Evolutionary conservation across 2,888 invertebrate species (phyloP).

Genomic region (Mythimna albipuncta): DNA sequence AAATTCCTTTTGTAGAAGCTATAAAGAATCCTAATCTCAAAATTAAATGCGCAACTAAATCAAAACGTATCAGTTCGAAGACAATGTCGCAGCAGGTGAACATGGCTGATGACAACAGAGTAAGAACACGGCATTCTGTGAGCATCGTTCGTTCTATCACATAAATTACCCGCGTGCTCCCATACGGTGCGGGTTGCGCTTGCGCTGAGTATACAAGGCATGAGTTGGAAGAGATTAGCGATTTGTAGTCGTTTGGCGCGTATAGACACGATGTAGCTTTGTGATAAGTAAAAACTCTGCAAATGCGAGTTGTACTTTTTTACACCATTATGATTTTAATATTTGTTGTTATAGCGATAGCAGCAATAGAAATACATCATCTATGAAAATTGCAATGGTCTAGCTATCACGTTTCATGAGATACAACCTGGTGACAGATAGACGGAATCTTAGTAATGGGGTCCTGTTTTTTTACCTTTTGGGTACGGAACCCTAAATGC

Average conservation of each 20-base stretch:
- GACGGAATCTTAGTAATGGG: too few species aligned
- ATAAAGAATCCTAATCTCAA: slow-evolving; percentile 61
- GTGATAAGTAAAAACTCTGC: neutral
- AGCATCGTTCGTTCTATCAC: slow-evolving; percentile 72
- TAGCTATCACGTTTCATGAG: too few species aligned
- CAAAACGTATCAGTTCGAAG: slow-evolving; percentile 65
- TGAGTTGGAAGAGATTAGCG: slow-evolving; percentile 51
- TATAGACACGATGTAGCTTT: neutral
- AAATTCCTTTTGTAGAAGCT: slow-evolving; percentile 47
- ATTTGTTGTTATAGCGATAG: too few species aligned
- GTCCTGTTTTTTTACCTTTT: too few species aligned
- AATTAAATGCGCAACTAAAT: slow-evolving; percentile 60
- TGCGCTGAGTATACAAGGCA: slow-evolving; percentile 33
- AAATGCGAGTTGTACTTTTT: too few species aligned
- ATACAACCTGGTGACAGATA: too few species aligned
- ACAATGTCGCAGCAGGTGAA: slow-evolving; percentile 72
- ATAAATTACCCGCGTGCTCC: slow-evolving; percentile 79
- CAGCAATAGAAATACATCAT: too few species aligned
- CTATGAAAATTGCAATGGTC: too few species aligned
- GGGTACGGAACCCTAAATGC: too few species aligned
- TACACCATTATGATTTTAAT: too few species aligned
- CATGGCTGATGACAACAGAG: slow-evolving; percentile 70
- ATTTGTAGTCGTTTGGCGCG: neutral
- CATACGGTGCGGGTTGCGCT: slow-evolving; percentile 70
- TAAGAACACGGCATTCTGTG: slow-evolving; percentile 74